A percentile compares a stretch with the other conserved stretches of the same genome.
phyloP scores from a whole-genome alignment of 2,113 vertebrate genomes.

The Chitala chitala region DNA sequence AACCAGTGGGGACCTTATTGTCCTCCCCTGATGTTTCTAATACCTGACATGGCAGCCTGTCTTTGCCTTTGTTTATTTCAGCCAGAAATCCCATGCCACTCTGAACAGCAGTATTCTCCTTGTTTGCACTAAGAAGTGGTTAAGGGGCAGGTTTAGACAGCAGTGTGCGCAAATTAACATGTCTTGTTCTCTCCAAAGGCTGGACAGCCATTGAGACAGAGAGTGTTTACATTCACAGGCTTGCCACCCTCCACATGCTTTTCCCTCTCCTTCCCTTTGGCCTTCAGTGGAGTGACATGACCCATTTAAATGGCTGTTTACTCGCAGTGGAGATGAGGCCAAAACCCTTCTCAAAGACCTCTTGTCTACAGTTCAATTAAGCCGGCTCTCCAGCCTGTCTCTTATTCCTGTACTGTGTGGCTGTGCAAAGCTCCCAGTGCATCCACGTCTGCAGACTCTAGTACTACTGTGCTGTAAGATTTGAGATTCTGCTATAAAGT shows the following conservation, averaged over 20 bases:
- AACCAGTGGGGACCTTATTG: too few relatives aligned
- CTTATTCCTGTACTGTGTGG: slow-evolving; percentile 20
- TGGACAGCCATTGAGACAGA: slow-evolving; percentile 21
- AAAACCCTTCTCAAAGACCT: slow-evolving; percentile 23
- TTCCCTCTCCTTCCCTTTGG: slow-evolving; percentile 19
- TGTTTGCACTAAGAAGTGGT: not conserved
- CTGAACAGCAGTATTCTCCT: too few relatives aligned
- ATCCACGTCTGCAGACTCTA: too few relatives aligned
- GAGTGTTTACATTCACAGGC: slow-evolving; percentile 26
- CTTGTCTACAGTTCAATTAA: slow-evolving; percentile 28
- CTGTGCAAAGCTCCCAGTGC: not conserved
- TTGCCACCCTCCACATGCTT: slow-evolving; percentile 23
- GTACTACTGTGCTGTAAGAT: too few relatives aligned
- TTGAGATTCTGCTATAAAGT: too few relatives aligned
- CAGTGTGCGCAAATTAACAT: slow-evolving; percentile 23
- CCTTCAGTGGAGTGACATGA: slow-evolving; percentile 23
- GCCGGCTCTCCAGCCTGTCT: not conserved
- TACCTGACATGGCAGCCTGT: too few relatives aligned
- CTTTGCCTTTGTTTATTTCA: too few relatives aligned
- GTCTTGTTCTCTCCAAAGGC: slow-evolving; percentile 21
- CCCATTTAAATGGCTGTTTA: slow-evolving; percentile 26
- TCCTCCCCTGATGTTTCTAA: too few relatives aligned
- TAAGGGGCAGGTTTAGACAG: not conserved
- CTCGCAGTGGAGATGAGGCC: slow-evolving; percentile 19
- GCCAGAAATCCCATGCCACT: too few relatives aligned